Conservation (phyloP, 2,797 vertebrate genomes). For the Oryzias dopingdopingensis region DNA sequence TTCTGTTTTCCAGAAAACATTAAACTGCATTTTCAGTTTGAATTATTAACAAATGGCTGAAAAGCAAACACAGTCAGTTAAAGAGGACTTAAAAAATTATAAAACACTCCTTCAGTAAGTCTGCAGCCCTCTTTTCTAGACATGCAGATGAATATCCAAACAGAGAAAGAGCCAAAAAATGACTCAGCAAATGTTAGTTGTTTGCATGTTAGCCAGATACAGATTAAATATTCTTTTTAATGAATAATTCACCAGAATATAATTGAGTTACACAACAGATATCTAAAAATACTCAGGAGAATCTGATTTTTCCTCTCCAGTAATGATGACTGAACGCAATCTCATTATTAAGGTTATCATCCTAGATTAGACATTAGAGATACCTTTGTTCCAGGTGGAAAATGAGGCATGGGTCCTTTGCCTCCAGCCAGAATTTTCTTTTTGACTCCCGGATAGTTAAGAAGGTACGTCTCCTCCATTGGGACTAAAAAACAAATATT, state of each 20-base stretch:
- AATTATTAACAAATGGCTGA: too few relatives aligned
- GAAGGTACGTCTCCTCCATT: constrained; percentile 84
- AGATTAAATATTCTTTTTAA: constrained; percentile 40
- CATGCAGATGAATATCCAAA: constrained; percentile 37
- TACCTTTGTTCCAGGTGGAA: constrained; percentile 87
- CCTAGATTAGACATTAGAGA: background rate
- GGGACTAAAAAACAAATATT: constrained; percentile 2
- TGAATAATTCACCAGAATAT: constrained; percentile 60
- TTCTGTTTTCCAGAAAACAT: too few relatives aligned
- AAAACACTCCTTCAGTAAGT: too few relatives aligned
- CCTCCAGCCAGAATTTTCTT: constrained; percentile 88
- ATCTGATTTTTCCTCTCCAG: constrained; percentile 19
- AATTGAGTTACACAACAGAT: constrained; percentile 45
- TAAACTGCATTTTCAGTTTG: too few relatives aligned
- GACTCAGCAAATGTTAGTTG: constrained; percentile 71
- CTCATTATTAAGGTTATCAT: constrained; percentile 1
- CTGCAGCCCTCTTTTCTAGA: constrained; percentile 14
- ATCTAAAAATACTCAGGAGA: constrained; percentile 44
- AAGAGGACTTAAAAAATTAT: too few relatives aligned
- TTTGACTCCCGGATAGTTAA: constrained; percentile 81
- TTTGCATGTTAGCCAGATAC: constrained; percentile 50
- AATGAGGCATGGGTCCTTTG: constrained; percentile 76
- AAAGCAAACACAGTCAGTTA: too few relatives aligned
- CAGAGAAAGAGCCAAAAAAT: constrained; percentile 49
- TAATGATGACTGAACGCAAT: background rate